phyloP scores from a whole-genome alignment of 2,888 invertebrate species.

The Drosophila sordidapex region DNA sequence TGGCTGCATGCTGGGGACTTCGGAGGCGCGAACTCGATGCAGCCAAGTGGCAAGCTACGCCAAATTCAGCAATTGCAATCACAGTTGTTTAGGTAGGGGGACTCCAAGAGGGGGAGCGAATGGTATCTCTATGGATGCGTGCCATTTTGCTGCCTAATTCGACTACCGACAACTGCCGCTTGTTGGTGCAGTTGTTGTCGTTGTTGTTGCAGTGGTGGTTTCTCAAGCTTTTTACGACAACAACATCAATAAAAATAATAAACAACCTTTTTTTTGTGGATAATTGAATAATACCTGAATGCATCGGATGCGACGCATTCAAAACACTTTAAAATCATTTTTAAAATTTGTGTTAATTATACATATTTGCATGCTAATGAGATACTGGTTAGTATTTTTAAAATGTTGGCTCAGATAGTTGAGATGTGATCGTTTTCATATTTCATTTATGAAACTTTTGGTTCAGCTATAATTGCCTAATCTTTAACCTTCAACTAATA shows the following conservation, averaged over 20 bases:
- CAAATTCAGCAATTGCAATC: slow-evolving; percentile 76
- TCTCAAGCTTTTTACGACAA: slow-evolving; percentile 64
- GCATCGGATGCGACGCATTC: slow-evolving; percentile 28
- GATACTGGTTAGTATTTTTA: not conserved
- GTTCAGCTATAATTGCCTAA: not conserved
- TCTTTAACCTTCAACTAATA: not conserved
- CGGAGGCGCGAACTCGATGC: slow-evolving; percentile 76
- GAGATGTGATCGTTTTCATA: not conserved
- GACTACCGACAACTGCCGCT: slow-evolving; percentile 68
- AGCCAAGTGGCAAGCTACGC: slow-evolving; percentile 74
- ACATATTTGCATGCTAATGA: slow-evolving; percentile 15
- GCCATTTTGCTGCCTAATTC: slow-evolving; percentile 76
- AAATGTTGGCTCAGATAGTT: not conserved
- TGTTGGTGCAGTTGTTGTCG: slow-evolving; percentile 4
- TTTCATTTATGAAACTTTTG: not conserved
- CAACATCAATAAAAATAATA: slow-evolving; percentile 32
- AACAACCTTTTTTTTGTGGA: slow-evolving; percentile 37
- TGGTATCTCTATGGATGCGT: slow-evolving; percentile 71
- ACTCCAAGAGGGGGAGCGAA: not conserved
- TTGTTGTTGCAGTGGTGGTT: slow-evolving; percentile 26
- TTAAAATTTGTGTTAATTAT: slow-evolving; percentile 25
- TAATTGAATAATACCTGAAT: slow-evolving; percentile 74
- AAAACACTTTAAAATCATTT: slow-evolving; percentile 25
- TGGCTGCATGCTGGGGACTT: slow-evolving; percentile 43
- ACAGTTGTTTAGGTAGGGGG: slow-evolving; percentile 25